phyloP scores from a whole-genome alignment of 2,888 invertebrate genomes.

The Euplagia quadripunctaria region DNA sequence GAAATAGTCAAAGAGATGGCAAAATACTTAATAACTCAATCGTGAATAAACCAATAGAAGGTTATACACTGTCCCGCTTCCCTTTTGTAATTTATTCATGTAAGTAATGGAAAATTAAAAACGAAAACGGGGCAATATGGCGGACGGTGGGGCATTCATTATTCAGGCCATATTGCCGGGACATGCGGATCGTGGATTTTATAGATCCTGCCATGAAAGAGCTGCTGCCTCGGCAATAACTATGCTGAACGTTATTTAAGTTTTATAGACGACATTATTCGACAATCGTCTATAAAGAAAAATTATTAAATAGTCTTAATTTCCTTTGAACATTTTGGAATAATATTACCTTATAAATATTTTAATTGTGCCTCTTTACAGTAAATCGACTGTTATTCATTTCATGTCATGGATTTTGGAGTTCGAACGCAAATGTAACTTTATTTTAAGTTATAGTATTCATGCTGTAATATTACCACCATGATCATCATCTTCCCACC shows the following conservation, averaged over 20 bases:
- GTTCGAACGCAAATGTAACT: background rate
- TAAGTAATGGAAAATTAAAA: slow-evolving; percentile 76
- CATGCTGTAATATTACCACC: background rate
- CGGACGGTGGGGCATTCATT: slow-evolving; percentile 70
- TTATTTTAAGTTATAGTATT: background rate
- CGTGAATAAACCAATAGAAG: slow-evolving; percentile 43
- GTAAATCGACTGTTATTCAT: background rate
- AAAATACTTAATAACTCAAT: slow-evolving; percentile 25
- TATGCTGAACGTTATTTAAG: slow-evolving; percentile 33
- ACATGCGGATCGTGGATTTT: slow-evolving; percentile 64
- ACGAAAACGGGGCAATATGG: slow-evolving; percentile 72
- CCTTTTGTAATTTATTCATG: slow-evolving; percentile 62
- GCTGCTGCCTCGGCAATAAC: slow-evolving; percentile 41
- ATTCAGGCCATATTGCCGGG: slow-evolving; percentile 70
- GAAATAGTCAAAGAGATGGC: slow-evolving; percentile 8
- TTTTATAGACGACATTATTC: slow-evolving; percentile 8
- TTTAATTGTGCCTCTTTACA: background rate
- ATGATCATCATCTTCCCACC: too few species aligned
- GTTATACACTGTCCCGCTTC: slow-evolving; percentile 35
- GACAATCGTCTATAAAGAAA: slow-evolving; percentile 2
- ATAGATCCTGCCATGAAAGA: slow-evolving; percentile 60
- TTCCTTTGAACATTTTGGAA: background rate
- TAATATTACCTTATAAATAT: background rate
- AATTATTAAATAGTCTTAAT: background rate
- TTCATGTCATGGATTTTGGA: background rate